phyloP scores from a whole-genome alignment of 2,888 invertebrate genomes.

The Microctonus hyperodae region DNA sequence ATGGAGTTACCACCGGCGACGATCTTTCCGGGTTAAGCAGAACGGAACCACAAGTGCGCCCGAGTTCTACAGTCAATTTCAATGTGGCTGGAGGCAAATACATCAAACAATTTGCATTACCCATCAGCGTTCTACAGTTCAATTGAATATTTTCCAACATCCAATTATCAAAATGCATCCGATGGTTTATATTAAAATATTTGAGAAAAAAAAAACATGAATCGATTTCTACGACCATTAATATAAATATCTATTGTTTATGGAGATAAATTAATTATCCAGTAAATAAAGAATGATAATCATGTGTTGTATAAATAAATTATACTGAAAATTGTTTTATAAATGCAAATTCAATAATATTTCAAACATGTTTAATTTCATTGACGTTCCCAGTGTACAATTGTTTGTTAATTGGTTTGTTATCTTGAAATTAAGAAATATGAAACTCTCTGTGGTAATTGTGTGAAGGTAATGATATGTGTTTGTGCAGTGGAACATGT shows the following conservation, averaged over 20 bases:
- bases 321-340: too few species aligned
- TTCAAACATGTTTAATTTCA: not conserved
- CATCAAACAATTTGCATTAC: not conserved
- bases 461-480: not conserved
- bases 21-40: slow-evolving; percentile 60
- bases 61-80: slow-evolving; percentile 33
- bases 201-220: too few species aligned
- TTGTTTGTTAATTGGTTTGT: not conserved
- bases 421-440: not conserved
- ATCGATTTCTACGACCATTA: not conserved
- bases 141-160: too few species aligned
- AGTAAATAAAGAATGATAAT: too few species aligned
- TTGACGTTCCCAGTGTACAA: too few species aligned
- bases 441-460: not conserved
- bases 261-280: too few species aligned
- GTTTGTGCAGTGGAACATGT: slow-evolving; percentile 25
- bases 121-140: not conserved
- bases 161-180: too few species aligned
- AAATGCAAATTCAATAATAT: too few species aligned
- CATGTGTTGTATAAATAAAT: too few species aligned
- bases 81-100: slow-evolving; percentile 1
- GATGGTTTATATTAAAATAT: too few species aligned
- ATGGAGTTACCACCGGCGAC: slow-evolving; percentile 16
- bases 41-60: slow-evolving; percentile 58
- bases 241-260: not conserved